Evolutionary conservation across 2,113 vertebrate genomes (phyloP).

Genomic region (Leptocoma aspasia): DNA sequence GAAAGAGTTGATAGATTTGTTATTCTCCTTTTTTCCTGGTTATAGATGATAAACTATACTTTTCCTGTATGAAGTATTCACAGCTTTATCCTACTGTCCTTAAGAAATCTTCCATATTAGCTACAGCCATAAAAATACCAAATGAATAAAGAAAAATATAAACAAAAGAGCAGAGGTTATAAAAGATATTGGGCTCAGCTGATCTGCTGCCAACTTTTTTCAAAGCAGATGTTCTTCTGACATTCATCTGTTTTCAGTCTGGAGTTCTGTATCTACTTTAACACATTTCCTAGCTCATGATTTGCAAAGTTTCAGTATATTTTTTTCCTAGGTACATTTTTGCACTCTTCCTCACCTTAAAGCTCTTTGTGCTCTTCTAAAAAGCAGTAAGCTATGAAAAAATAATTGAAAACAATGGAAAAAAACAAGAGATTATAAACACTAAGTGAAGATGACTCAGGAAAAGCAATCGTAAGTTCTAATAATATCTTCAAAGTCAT

Average conservation of each 20-base stretch:
- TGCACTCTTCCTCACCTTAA: neutral
- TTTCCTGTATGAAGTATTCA: neutral
- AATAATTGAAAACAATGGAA: neutral
- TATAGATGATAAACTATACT: neutral
- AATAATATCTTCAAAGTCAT: neutral
- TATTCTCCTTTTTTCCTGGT: neutral
- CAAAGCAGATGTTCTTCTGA: constrained; percentile 28
- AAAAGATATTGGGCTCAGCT: neutral
- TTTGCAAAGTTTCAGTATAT: neutral
- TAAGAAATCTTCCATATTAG: neutral
- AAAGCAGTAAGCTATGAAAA: neutral
- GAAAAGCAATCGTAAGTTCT: neutral
- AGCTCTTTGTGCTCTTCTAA: neutral
- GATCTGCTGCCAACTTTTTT: neutral
- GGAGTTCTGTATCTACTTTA: neutral
- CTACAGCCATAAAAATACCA: neutral
- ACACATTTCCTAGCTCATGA: neutral
- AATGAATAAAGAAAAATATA: neutral
- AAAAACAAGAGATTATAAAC: neutral
- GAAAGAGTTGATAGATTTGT: neutral
- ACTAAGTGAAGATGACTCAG: neutral
- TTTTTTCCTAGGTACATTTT: neutral
- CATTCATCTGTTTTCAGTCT: neutral
- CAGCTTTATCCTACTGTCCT: neutral
- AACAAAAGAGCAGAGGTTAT: neutral